Conservation (phyloP, 2,113 vertebrate genomes). For the Misgurnus mizolepis region DNA sequence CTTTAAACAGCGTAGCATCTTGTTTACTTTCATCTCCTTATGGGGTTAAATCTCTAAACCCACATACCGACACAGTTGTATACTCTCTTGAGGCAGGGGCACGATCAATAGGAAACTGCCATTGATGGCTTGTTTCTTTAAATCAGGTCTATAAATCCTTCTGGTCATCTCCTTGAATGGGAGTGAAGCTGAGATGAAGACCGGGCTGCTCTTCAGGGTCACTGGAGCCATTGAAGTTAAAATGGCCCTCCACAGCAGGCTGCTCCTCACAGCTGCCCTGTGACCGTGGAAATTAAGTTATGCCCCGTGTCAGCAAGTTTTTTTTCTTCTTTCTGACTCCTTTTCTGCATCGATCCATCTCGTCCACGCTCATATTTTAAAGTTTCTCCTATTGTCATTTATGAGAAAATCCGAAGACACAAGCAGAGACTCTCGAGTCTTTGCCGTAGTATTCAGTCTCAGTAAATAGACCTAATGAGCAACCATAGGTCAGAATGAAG, state of each 20-base stretch:
- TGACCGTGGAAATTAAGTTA: constrained; percentile 99
- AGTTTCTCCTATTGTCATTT: constrained; percentile 50
- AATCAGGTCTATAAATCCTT: constrained; percentile 93
- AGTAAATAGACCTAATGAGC: constrained; percentile 80
- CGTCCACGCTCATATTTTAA: constrained; percentile 66
- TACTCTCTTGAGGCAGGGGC: constrained; percentile 20
- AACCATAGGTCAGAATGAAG: constrained; percentile 70
- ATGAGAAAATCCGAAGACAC: constrained; percentile 56
- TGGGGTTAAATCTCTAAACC: constrained; percentile 24
- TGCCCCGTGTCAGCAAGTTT: constrained; percentile 99
- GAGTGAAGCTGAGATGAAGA: constrained; percentile 86
- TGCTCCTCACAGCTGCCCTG: constrained; percentile 99
- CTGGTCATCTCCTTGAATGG: constrained; percentile 91
- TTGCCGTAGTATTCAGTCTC: constrained; percentile 73
- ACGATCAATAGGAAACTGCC: constrained; percentile 29
- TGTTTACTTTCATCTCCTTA: constrained; percentile 30
- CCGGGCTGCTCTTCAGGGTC: constrained; percentile 97
- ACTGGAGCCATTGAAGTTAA: constrained; percentile 98
- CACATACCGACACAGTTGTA: constrained; percentile 28
- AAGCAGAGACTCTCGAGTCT: constrained; percentile 56
- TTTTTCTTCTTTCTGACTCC: constrained; percentile 77
- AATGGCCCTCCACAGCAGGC: constrained; percentile 98
- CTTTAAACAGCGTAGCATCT: not conserved
- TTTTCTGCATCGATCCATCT: constrained; percentile 66
- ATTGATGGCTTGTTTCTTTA: constrained; percentile 34